Evolutionary conservation across 2,797 vertebrate species (phyloP).

Genomic region (Amblyraja radiata): DNA sequence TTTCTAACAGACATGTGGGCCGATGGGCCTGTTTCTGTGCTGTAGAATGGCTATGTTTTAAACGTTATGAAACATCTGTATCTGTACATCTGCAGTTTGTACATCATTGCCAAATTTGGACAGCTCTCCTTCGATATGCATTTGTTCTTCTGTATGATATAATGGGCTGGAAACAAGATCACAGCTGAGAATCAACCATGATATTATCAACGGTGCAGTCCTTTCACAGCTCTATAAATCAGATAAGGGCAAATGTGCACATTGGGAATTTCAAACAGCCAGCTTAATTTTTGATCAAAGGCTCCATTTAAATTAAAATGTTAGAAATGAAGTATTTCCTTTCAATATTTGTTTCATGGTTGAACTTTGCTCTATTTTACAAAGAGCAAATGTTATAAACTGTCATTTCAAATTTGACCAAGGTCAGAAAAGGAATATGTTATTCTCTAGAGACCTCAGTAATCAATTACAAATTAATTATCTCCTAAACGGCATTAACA

Average conservation of each 20-base stretch:
- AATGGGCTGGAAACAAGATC: neutral
- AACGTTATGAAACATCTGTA: too few species aligned
- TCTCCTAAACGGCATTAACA: neutral
- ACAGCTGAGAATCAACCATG: neutral
- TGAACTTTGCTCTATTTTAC: neutral
- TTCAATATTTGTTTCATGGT: neutral
- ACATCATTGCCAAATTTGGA: neutral
- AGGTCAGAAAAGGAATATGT: neutral
- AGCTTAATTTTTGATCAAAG: neutral
- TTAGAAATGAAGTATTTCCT: neutral
- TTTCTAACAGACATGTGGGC: too few species aligned
- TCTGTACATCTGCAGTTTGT: neutral
- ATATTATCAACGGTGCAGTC: slow-evolving; percentile 2
- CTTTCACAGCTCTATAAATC: neutral
- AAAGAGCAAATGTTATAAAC: neutral
- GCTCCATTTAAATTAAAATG: neutral
- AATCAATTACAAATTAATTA: slow-evolving; percentile 16
- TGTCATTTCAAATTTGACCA: neutral
- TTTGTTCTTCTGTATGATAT: neutral
- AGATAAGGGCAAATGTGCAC: neutral
- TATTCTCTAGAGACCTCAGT: neutral
- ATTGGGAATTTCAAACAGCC: neutral
- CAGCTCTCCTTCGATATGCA: neutral
- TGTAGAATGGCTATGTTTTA: too few species aligned
- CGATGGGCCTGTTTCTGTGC: too few species aligned